These are phyloP conservation scores for Typhlichthys eigenmanni DNA, from an alignment of 2,797 vertebrate genomes.

Conservation along the genomic window DNA sequence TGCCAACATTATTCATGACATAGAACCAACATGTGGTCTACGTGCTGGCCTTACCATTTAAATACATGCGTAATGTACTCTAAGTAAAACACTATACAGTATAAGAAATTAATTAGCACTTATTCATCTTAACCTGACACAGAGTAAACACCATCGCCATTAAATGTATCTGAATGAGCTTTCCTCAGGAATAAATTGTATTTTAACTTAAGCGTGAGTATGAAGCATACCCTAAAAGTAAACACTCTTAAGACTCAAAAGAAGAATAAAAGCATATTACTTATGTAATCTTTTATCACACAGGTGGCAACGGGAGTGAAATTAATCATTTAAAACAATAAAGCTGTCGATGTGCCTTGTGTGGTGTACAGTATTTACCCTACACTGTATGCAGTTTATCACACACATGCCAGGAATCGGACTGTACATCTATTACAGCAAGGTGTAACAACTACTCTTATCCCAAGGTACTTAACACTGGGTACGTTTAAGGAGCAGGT, in stretches of 20 bases:
- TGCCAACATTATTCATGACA: no score
- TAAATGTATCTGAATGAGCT: constrained; percentile 27
- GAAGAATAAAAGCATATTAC: constrained; percentile 17
- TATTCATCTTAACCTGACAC: not conserved
- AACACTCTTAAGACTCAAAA: constrained; percentile 22
- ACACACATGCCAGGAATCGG: no score
- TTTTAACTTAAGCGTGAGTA: constrained; percentile 15
- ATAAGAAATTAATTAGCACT: no score
- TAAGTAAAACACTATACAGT: no score
- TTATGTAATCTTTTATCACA: constrained; percentile 24
- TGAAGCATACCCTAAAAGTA: constrained; percentile 38
- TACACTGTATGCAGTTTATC: not conserved
- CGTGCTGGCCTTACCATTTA: no score
- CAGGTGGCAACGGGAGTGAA: constrained; percentile 20
- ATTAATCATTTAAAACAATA: constrained; percentile 34
- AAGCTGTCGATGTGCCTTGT: constrained; percentile 16
- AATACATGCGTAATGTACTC: no score
- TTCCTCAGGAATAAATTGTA: constrained; percentile 27
- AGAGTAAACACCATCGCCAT: constrained; percentile 15
- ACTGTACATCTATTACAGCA: no score
- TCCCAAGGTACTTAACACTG: no score
- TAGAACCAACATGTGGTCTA: no score
- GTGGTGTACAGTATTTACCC: no score
- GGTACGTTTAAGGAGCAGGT: no score
- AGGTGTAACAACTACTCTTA: no score